Evolutionary conservation across 2,888 invertebrate species (phyloP), one percentile per base, ranked within the genome.

Genomic region (Dynastes maya): DNA sequence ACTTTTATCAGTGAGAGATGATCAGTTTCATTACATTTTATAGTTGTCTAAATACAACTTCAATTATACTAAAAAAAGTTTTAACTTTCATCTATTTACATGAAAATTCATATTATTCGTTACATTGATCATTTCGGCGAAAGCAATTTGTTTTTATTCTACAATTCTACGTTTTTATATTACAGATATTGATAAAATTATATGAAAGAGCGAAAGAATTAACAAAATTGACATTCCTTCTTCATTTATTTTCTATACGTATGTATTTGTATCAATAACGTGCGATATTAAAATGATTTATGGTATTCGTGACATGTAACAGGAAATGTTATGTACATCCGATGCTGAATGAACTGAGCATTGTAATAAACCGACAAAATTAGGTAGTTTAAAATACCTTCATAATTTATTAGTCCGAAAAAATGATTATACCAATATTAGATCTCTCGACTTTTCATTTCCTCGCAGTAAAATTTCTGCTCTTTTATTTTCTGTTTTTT

Each of bases 221-320:
- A 53, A 68, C 49, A 11, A 49, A 27, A 27, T 29, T 68, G 51
- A 68, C 68, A 53, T 68, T 68, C 68, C 68, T 51, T 51, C 51
- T 51, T 53, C 68, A 29, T 51, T 51, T 68, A 49, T 51, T 68
- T 68, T 16, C n/a, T 11, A 29, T 68, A 29, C 13, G 29, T 11
- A 64, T 40, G 27, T 27, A 51, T 49, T 68, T 53, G 27, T 68
- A 51, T 29, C 29, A 22, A 32, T 40, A 27, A 13, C 22, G n/a
- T n/a, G 51, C 51, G 13, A 22, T 68, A 68, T 49, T 29, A 68
- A 68, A 29, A 27, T 51, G 27, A 49, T 9, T 55, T 6, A 55
- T 16, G n/a, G 11, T 58, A 22, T 58, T 58, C 6, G 55, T 22
- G 55, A 22, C 22, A 22, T 58, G 55, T 58, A 58, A 58, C 22